A percentile compares a stretch with the other conserved stretches of the same genome.
Evolutionary conservation across 2,797 vertebrate genomes (phyloP).

Genomic region (Anabacerthia variegaticeps): DNA sequence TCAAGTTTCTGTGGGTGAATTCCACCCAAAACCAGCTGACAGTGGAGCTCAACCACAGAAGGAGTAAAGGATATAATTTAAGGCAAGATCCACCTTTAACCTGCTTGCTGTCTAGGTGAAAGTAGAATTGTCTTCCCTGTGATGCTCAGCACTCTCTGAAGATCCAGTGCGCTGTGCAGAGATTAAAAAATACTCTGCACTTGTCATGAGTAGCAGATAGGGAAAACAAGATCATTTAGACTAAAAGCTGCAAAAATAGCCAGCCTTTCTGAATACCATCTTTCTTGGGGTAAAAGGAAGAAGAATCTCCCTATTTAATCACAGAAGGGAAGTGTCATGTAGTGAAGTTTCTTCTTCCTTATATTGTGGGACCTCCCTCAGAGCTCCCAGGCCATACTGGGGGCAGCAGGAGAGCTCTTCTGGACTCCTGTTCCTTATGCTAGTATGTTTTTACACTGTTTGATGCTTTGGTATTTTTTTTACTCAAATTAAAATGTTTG

Average conservation of each 20-base stretch:
- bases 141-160: not conserved
- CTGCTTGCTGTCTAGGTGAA: not conserved
- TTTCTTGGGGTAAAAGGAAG: not conserved
- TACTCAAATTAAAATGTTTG: not conserved
- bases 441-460: not conserved
- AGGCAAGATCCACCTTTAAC: not conserved
- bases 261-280: not conserved
- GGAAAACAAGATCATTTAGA: accelerated
- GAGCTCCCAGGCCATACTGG: accelerated
- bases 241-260: not conserved
- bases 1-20: not conserved
- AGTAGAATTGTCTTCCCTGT: not conserved
- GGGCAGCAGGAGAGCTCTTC: not conserved
- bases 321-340: not conserved
- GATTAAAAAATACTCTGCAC: not conserved
- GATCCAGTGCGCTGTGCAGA: not conserved
- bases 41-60: not conserved
- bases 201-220: not conserved
- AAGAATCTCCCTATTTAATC: not conserved
- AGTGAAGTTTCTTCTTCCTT: not conserved
- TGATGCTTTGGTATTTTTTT: not conserved
- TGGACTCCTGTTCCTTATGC: not conserved
- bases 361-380: not conserved
- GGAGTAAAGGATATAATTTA: not conserved
- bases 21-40: not conserved